Conservation (phyloP, 2,888 invertebrate genomes). For the Luffia ferchaultella region DNA sequence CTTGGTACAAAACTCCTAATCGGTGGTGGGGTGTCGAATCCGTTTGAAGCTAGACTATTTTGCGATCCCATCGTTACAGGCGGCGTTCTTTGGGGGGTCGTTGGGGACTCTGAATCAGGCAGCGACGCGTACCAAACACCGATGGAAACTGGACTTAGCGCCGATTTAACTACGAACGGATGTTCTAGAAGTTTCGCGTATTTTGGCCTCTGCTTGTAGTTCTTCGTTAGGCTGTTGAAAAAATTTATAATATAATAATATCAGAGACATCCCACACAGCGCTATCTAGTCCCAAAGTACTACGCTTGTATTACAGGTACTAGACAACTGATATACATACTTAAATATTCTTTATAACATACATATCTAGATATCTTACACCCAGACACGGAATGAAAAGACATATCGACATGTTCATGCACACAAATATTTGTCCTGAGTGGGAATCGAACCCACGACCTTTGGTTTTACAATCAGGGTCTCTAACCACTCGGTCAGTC, state of each 20-base stretch:
- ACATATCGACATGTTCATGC: no score
- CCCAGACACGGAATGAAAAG: no score
- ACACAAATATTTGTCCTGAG: no score
- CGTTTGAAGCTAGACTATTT: slow-evolving; percentile 2
- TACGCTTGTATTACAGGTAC: no score
- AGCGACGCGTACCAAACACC: slow-evolving; percentile 81
- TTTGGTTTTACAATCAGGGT: no score
- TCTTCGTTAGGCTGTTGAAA: slow-evolving; percentile 84
- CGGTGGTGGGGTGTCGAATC: slow-evolving; percentile 29
- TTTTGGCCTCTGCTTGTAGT: slow-evolving; percentile 92
- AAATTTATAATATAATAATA: slow-evolving; percentile 2
- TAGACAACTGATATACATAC: no score
- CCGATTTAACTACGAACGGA: slow-evolving; percentile 85
- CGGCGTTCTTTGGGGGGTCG: slow-evolving; percentile 21
- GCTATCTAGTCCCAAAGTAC: no score
- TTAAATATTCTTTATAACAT: no score
- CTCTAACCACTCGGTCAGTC: no score
- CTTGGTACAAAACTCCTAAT: slow-evolving; percentile 49
- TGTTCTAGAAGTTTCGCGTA: slow-evolving; percentile 91
- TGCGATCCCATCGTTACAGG: slow-evolving; percentile 4
- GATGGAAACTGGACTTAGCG: slow-evolving; percentile 74
- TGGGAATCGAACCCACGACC: no score
- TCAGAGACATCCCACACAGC: no score
- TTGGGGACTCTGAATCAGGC: slow-evolving; percentile 59
- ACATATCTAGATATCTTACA: no score